Conservation (phyloP, 1,140 invertebrate genomes). For the Colletes gigas region DNA sequence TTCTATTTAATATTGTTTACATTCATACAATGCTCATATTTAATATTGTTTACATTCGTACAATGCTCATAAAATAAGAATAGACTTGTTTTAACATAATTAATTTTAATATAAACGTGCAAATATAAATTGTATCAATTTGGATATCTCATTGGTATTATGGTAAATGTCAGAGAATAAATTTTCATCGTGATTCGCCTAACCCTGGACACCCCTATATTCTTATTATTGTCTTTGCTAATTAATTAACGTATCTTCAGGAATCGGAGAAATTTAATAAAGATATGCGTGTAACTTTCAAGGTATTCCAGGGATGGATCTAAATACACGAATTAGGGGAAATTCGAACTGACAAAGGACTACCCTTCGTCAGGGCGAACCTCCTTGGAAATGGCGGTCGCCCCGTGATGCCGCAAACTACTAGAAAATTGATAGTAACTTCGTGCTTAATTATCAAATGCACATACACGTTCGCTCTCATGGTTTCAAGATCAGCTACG, state of each 20-base stretch:
- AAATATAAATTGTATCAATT: no score
- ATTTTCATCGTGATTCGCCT: no score
- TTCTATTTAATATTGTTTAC: no score
- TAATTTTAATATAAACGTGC: no score
- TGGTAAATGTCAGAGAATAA: no score
- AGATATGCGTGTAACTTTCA: constrained; percentile 26
- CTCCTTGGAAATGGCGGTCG: constrained; percentile 66
- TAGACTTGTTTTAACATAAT: no score
- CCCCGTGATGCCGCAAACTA: constrained; percentile 63
- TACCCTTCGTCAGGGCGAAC: constrained; percentile 54
- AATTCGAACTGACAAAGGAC: constrained; percentile 56
- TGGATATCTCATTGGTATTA: no score
- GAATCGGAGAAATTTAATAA: constrained; percentile 19
- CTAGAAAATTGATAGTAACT: constrained; percentile 69
- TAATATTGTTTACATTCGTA: no score
- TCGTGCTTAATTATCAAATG: constrained; percentile 62
- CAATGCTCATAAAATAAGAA: no score
- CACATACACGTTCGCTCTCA: background rate
- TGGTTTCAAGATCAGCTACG: background rate
- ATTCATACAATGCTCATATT: no score
- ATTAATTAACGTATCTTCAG: background rate
- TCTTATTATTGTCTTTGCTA: background rate
- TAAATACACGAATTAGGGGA: constrained; percentile 34
- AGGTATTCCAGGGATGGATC: constrained; percentile 25
- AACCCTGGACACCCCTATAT: background rate